A percentile compares a stretch with the other conserved stretches of the same genome.
These are phyloP conservation scores for Himalopsyche kuldschensis DNA, from an alignment of 2,888 invertebrate species.

Conservation along the genomic window DNA sequence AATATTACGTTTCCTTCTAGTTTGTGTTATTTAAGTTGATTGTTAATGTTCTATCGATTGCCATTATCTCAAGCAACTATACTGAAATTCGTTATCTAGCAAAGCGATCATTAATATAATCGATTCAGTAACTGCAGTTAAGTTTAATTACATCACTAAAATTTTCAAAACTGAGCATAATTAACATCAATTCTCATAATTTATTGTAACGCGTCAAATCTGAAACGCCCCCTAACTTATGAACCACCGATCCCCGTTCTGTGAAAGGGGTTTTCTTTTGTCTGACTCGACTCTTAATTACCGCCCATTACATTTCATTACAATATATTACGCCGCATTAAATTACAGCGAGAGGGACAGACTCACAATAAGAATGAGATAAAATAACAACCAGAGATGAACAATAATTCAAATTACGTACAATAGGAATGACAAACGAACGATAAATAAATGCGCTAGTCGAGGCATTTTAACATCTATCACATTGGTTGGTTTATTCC, in stretches of 20 bases:
- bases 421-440: not conserved
- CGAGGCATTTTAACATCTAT: not conserved
- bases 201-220: not conserved
- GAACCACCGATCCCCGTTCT: not conserved
- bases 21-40: not conserved
- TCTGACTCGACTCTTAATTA: conserved; percentile 5
- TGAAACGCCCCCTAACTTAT: not conserved
- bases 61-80: not conserved
- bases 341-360: not conserved
- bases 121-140: not conserved
- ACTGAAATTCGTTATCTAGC: not conserved
- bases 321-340: not conserved
- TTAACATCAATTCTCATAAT: not conserved
- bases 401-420: not conserved
- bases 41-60: not conserved
- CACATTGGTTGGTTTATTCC: not conserved
- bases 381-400: conserved; percentile 8
- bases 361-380: not conserved
- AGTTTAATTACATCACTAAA: not conserved
- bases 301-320: conserved; percentile 10
- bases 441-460: not conserved
- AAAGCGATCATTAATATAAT: not conserved
- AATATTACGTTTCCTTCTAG: too few species aligned
- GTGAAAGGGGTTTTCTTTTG: conserved; percentile 2
- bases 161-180: not conserved